Evolutionary conservation across 2,888 invertebrate species (phyloP), one percentile per base, ranked within the genome.

Genomic region (Agrochola macilenta): DNA sequence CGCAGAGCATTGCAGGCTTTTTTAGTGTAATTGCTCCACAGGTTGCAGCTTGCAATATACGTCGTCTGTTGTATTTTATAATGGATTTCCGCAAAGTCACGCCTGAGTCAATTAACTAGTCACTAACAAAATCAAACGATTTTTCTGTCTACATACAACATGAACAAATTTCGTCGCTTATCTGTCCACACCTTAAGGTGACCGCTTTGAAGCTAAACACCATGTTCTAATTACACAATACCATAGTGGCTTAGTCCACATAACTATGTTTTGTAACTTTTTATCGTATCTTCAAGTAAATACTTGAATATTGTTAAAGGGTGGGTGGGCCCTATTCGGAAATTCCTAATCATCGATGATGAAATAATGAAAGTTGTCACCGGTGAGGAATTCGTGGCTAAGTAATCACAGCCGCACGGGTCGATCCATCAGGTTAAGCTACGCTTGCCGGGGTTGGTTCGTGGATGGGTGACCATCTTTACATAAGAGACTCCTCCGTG

Each of bases 151-250:
- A 17, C 0, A 35, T 0, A 9, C 46, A 2, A 82, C 82, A 76
- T 39, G 7, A 30, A 60, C 2, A 43, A 0, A 20, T 60, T 76
- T 60, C 58, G 52, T 46, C 5, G 26, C 30, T 80, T 81, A 84
- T 81, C 84, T 49, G 49, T 0, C n/a, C 81, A 57, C 81, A 7
- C 81, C 81, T 49, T 20, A 4, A 20, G 26, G 8, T 57, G 23
- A 65, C 66, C n/a, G 69, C 80, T 68, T 79, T 57, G 57, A 69
- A 74, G 64, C 23, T 52, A 69, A 7, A 68, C 5, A 26, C 9
- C 12, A 30, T 20, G 84, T 30, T 35, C 69, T 65, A 69, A 64
- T 81, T 84, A 69, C 81, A 73, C 84, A 84, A 81, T 43, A 66
- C 65, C 39, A 52, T 65, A 20, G 4, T 58, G 30, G 57, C 65